Conservation (phyloP, 2,888 invertebrate species). For the Siphonodentalium dalli region DNA sequence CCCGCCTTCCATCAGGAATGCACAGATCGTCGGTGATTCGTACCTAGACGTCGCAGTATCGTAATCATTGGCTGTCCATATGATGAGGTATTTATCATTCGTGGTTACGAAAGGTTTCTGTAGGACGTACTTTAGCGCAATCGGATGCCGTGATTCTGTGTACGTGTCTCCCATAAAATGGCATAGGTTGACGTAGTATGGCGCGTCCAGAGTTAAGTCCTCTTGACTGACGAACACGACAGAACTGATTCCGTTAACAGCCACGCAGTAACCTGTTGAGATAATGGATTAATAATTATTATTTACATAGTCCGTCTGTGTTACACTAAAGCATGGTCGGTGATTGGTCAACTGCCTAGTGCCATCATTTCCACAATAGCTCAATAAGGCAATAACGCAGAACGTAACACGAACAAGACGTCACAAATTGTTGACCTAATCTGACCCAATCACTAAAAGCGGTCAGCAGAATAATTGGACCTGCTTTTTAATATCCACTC, state of each 20-base stretch:
- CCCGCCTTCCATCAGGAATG: constrained; percentile 44
- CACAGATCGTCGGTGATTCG: constrained; percentile 52
- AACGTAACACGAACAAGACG: too few relatives aligned
- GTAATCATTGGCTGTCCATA: constrained; percentile 54
- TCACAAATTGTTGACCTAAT: too few relatives aligned
- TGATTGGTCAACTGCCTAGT: too few relatives aligned
- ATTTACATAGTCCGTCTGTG: too few relatives aligned
- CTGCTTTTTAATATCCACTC: too few relatives aligned
- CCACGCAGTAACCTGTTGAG: constrained; percentile 50
- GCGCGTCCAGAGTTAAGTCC: constrained; percentile 38
- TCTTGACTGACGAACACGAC: constrained; percentile 50
- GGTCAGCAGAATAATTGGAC: too few relatives aligned
- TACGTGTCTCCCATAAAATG: constrained; percentile 37
- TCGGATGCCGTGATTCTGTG: constrained; percentile 38
- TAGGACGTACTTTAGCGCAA: constrained; percentile 43
- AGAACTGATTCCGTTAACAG: constrained; percentile 33
- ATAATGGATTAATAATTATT: too few relatives aligned
- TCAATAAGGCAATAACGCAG: too few relatives aligned
- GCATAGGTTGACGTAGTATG: constrained; percentile 47
- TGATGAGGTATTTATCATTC: constrained; percentile 55
- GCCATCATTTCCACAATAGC: too few relatives aligned
- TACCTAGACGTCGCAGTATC: constrained; percentile 37
- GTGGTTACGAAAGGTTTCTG: constrained; percentile 53
- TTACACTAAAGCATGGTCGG: too few relatives aligned
- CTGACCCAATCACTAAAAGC: too few relatives aligned